A percentile compares a stretch with the other conserved stretches of the same genome.
These are phyloP conservation scores for Gopherus flavomarginatus DNA, from an alignment of 2,113 vertebrate species.

Conservation along the genomic window DNA sequence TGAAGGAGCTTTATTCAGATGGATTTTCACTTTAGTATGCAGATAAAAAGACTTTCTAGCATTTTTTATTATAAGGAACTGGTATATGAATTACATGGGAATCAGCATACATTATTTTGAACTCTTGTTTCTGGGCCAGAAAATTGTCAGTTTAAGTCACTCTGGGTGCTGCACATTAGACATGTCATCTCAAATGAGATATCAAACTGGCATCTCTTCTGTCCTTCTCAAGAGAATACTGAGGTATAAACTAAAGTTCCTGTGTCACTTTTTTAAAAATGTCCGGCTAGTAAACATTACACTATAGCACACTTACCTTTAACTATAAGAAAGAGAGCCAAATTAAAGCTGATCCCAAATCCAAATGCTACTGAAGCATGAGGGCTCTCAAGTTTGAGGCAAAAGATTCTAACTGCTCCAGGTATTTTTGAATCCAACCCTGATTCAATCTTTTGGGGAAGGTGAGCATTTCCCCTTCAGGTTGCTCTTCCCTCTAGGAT, in stretches of 20 bases:
- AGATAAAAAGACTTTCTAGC: constrained; percentile 44
- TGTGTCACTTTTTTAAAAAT: not conserved
- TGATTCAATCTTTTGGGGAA: not conserved
- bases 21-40: constrained; percentile 44
- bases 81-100: not conserved
- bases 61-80: not conserved
- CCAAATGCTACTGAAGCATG: not conserved
- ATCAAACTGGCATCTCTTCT: not conserved
- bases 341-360: not conserved
- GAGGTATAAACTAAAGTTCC: not conserved
- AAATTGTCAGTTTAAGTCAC: not conserved
- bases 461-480: not conserved
- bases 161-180: not conserved
- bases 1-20: constrained; percentile 42
- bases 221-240: not conserved
- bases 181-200: not conserved
- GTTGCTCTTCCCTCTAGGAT: not conserved
- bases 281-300: not conserved
- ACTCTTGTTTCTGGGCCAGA: not conserved
- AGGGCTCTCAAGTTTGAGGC: not conserved
- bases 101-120: not conserved
- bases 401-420: not conserved
- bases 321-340: not conserved
- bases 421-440: not conserved
- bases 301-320: not conserved